A percentile compares a stretch with the other conserved stretches of the same genome.
Conservation (phyloP, 2,888 invertebrate genomes). For the Lacanobia wlatinum region DNA sequence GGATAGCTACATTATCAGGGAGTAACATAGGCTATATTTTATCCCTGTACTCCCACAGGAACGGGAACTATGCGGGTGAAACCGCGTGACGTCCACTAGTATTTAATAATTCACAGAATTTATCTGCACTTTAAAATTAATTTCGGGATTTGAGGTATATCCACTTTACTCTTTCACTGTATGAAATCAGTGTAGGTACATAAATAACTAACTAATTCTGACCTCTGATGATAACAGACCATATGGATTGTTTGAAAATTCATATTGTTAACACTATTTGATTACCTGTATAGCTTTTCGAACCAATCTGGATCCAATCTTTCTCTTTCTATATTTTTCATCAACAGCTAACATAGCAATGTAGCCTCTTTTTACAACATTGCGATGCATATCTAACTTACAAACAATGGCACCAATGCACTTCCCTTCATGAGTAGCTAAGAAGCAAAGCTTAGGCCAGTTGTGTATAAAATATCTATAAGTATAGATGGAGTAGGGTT, state of each 20-base stretch:
- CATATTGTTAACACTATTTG: background rate
- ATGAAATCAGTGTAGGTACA: too few relatives aligned
- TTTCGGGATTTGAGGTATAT: too few relatives aligned
- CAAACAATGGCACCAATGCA: slow-evolving; percentile 99
- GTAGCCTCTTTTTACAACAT: slow-evolving; percentile 98
- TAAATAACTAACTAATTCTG: too few relatives aligned
- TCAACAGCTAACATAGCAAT: slow-evolving; percentile 99
- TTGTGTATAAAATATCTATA: slow-evolving; percentile 99
- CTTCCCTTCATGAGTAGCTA: slow-evolving; percentile 96
- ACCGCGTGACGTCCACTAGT: too few relatives aligned
- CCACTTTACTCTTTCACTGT: too few relatives aligned
- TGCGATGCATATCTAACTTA: slow-evolving; percentile 98
- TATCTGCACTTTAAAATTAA: too few relatives aligned
- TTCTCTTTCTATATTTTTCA: slow-evolving; percentile 97
- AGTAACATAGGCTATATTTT: too few relatives aligned
- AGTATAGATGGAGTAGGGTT: slow-evolving; percentile 99
- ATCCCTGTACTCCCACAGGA: too few relatives aligned
- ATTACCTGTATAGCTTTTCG: slow-evolving; percentile 94
- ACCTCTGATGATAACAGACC: too few relatives aligned
- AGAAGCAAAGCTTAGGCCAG: slow-evolving; percentile 99
- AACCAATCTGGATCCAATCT: slow-evolving; percentile 96
- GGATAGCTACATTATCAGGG: too few relatives aligned
- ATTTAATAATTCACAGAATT: too few relatives aligned
- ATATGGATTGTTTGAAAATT: background rate
- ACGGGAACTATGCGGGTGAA: too few relatives aligned